A percentile compares a stretch with the other conserved stretches of the same genome.
Evolutionary conservation across 2,797 vertebrate genomes (phyloP).

Genomic region (Antrozous pallidus): DNA sequence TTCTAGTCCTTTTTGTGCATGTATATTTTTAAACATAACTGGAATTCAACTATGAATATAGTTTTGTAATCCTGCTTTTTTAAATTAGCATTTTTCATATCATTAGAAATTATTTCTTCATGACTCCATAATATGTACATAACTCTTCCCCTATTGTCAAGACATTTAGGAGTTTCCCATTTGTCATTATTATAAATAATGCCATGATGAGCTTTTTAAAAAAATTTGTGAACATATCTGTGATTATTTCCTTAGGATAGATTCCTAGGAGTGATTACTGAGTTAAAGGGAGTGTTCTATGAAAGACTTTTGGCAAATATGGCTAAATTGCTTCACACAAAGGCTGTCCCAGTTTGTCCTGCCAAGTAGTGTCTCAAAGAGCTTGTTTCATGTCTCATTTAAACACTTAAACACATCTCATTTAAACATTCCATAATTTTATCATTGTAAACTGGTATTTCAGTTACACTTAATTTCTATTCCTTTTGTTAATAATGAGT

Average conservation of each 20-base stretch:
- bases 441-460: slow-evolving; percentile 27
- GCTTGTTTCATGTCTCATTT: slow-evolving; percentile 4
- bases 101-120: slow-evolving; percentile 23
- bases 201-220: slow-evolving; percentile 1
- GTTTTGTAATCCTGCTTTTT: slow-evolving; percentile 36
- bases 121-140: not conserved
- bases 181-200: slow-evolving; percentile 36
- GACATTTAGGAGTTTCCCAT: not conserved
- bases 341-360: not conserved
- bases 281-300: slow-evolving; percentile 40
- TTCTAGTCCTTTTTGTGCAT: not conserved
- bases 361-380: slow-evolving; percentile 11
- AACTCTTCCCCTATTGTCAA: not conserved
- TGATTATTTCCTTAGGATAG: slow-evolving; percentile 11
- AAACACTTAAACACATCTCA: not conserved
- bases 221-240: not conserved
- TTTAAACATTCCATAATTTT: slow-evolving; percentile 9
- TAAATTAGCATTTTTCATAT: slow-evolving; percentile 37
- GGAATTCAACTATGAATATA: slow-evolving; percentile 28
- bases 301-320: slow-evolving; percentile 14
- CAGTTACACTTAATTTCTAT: not conserved
- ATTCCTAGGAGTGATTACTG: slow-evolving; percentile 36
- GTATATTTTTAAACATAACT: slow-evolving; percentile 29
- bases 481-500: slow-evolving; percentile 38
- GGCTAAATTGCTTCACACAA: slow-evolving; percentile 12